Base-by-base conservation (phyloP, 2,888 invertebrate species). In the Steinernema scapterisci region DNA sequence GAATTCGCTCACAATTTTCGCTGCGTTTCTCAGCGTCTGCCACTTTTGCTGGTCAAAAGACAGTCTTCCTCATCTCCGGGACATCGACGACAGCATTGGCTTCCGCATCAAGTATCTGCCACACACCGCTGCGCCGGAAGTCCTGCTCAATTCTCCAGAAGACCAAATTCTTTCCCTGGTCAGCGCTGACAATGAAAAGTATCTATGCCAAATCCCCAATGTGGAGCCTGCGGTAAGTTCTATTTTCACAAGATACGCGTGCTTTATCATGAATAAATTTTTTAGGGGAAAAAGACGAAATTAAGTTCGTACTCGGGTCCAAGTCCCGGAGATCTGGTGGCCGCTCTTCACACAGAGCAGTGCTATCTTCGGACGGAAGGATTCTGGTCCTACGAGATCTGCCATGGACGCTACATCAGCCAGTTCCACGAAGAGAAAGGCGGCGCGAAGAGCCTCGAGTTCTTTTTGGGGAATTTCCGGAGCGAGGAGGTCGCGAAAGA, bases 391-490 rank as follows among this genome's bases (percentile, higher is more conserved):
- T 85, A 85, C 74, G 82, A 86, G 71, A 72, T 85, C 13, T 85
- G 85, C 54, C 97, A 97, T 89, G 96, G 96, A 0, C 91, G 92
- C 82, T 93, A 93, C 88, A 92, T 97, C 1, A 91, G 94, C 31
- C 97, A 99, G 88, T 99, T 94, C 88, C 97, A 99, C 88, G 97
- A 97, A 88, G 95, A 95, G 84, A 91, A 95, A 48, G 77, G 75
- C 27, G 70, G 70, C 11, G 76, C 74, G 25, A 70, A 75, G 16
- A 72, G 83, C 11, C 80, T 80, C 9, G 86, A 88, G 52, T 88
- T 79, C 71, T 85, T 81, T 73, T 78, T 88, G 27, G 87, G 88
- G 38, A 81, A 85, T 75, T 84, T 76, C 56, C 76, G 81, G 23
- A 48, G 56, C 23, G 80, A 79, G 16, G 43, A 73, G 3, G 43